Conservation (phyloP, 2,113 vertebrate genomes). For the Oryzias celebensis region DNA sequence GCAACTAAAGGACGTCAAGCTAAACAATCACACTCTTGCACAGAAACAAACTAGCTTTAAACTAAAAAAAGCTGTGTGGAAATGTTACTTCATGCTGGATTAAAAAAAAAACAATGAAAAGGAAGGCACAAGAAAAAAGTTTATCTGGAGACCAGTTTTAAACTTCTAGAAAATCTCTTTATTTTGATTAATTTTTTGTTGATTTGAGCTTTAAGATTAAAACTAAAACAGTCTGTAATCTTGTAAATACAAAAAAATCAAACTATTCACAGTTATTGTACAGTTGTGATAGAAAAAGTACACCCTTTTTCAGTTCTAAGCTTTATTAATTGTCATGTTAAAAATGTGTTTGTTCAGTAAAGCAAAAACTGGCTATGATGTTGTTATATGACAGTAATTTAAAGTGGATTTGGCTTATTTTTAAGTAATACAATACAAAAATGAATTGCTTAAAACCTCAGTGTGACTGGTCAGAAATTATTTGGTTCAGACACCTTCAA, state of each 20-base stretch:
- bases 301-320: neutral
- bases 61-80: neutral
- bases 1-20: conserved; percentile 27
- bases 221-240: neutral
- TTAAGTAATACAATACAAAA: too few species aligned
- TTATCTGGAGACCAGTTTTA: neutral
- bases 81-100: neutral
- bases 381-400: too few species aligned
- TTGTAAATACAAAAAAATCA: neutral
- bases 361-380: too few species aligned
- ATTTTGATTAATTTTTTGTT: neutral
- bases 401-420: too few species aligned
- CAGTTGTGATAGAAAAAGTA: neutral
- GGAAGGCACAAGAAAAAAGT: neutral
- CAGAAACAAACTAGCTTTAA: neutral
- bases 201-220: neutral
- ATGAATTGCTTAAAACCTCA: too few species aligned
- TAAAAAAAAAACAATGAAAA: neutral
- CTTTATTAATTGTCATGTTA: neutral
- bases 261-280: neutral
- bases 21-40: neutral
- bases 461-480: too few species aligned
- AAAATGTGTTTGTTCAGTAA: too few species aligned
- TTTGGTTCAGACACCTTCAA: too few species aligned
- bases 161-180: neutral